These are phyloP conservation scores for Amphimedon queenslandica DNA, from an alignment of 37 sponge, comb jelly and placozoan species.

Conservation along the genomic window DNA sequence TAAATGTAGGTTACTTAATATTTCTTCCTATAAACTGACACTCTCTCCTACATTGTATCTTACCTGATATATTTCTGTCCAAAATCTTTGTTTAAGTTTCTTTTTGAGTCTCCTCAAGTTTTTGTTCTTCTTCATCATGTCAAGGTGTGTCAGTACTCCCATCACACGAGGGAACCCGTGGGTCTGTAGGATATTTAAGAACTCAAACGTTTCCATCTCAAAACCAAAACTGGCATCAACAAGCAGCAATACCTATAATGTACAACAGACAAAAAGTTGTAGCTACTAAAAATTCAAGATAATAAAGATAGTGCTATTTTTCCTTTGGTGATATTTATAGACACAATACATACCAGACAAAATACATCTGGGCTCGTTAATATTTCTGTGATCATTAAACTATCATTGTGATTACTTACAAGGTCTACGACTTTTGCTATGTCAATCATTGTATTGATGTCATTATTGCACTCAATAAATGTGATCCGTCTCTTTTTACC, in stretches of 20 bases:
- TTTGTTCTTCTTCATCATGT: constrained; percentile 72
- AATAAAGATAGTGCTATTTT: neutral
- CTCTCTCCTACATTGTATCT: too few relatives aligned
- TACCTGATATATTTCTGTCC: constrained; percentile 97
- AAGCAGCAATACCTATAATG: constrained; percentile 67
- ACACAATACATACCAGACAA: too few relatives aligned
- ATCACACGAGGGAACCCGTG: constrained; percentile 97
- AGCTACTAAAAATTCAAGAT: too few relatives aligned
- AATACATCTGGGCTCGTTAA: too few relatives aligned
- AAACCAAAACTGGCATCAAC: constrained; percentile 99
- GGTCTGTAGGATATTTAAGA: constrained; percentile 93
- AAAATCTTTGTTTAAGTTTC: constrained; percentile 90
- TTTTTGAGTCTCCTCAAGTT: constrained; percentile 77
- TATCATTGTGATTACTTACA: constrained; percentile 36
- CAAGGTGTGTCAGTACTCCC: constrained; percentile 98
- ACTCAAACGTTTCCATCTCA: constrained; percentile 99
- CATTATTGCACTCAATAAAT: constrained; percentile 91
- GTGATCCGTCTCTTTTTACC: constrained; percentile 92
- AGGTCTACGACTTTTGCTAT: constrained; percentile 93
- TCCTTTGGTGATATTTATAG: too few relatives aligned
- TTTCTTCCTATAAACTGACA: too few relatives aligned
- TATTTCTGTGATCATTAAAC: neutral
- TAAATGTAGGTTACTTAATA: too few relatives aligned
- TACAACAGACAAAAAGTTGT: too few relatives aligned
- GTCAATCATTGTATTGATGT: constrained; percentile 94